These are phyloP conservation scores for Dermolepida albohirtum DNA, from an alignment of 2,888 invertebrate species.

Conservation along the genomic window DNA sequence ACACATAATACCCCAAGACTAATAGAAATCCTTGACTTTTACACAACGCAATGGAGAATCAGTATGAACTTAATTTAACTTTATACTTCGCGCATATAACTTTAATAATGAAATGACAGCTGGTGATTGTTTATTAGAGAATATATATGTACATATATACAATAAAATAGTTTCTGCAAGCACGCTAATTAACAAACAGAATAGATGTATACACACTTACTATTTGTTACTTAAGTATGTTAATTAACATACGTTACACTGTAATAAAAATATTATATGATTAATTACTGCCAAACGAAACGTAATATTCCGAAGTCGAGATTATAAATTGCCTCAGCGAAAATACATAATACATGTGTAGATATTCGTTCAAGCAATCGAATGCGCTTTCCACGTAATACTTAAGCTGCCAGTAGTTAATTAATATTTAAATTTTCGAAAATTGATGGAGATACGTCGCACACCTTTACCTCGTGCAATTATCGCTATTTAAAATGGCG, in stretches of 20 bases:
- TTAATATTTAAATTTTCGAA: constrained; percentile 28
- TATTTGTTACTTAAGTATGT: constrained; percentile 25
- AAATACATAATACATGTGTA: too few species aligned
- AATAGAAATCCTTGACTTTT: constrained; percentile 26
- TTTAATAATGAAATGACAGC: too few species aligned
- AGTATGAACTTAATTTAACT: too few species aligned
- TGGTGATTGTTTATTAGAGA: too few species aligned
- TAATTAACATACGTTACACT: constrained; percentile 20
- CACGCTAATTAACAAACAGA: too few species aligned
- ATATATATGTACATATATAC: too few species aligned
- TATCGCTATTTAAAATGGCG: constrained; percentile 13
- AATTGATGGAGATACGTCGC: constrained; percentile 3
- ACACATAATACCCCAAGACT: too few species aligned
- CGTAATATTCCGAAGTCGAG: constrained; percentile 15
- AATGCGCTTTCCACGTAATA: constrained; percentile 22
- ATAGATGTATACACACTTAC: too few species aligned
- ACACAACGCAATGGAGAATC: neutral
- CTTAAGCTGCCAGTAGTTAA: constrained; percentile 11
- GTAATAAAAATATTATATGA: constrained; percentile 31
- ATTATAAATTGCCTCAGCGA: neutral
- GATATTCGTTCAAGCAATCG: neutral
- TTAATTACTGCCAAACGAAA: constrained; percentile 27
- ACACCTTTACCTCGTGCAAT: constrained; percentile 4
- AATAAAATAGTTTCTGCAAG: too few species aligned
- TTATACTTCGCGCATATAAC: too few species aligned